phyloP scores from a whole-genome alignment of 1,140 invertebrate species.

The Drosophila ficusphila region DNA sequence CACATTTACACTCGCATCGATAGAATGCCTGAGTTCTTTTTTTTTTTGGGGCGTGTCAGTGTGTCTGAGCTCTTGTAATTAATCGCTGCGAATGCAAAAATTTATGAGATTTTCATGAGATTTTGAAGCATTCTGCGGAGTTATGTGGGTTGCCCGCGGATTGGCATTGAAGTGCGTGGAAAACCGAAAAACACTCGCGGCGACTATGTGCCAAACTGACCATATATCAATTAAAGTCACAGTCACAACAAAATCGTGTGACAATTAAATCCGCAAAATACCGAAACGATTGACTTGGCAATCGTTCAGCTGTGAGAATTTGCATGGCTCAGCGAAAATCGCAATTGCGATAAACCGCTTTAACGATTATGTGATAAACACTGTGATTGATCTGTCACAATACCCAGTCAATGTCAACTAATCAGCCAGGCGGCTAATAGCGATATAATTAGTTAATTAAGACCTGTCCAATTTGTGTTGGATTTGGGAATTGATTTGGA shows the following conservation, averaged over 20 bases:
- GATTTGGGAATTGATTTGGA: not conserved
- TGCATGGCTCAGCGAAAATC: slow-evolving; percentile 68
- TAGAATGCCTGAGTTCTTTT: slow-evolving; percentile 7
- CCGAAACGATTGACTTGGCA: slow-evolving; percentile 51
- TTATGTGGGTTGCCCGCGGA: slow-evolving; percentile 54
- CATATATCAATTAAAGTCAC: slow-evolving; percentile 77
- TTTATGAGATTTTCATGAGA: slow-evolving; percentile 74
- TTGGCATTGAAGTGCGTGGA: slow-evolving; percentile 72
- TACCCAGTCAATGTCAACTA: slow-evolving; percentile 50
- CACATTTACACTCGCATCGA: slow-evolving; percentile 1
- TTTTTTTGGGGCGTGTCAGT: slow-evolving; percentile 63
- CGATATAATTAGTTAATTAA: slow-evolving; percentile 28
- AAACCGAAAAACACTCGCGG: slow-evolving; percentile 48
- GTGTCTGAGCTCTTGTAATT: slow-evolving; percentile 61
- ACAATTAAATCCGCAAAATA: slow-evolving; percentile 65
- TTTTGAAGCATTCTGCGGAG: slow-evolving; percentile 62
- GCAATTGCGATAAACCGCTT: slow-evolving; percentile 68
- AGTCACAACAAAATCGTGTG: slow-evolving; percentile 77
- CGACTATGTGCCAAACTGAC: slow-evolving; percentile 27
- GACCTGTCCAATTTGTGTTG: slow-evolving; percentile 3
- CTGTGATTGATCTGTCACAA: slow-evolving; percentile 56
- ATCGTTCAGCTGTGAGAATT: slow-evolving; percentile 65
- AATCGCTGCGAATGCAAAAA: slow-evolving; percentile 70
- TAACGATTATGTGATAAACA: slow-evolving; percentile 54
- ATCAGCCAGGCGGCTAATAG: slow-evolving; percentile 26